These are phyloP conservation scores for Saguinus imperator DNA, from an alignment of 2,113 vertebrate genomes.

Conservation along the genomic window DNA sequence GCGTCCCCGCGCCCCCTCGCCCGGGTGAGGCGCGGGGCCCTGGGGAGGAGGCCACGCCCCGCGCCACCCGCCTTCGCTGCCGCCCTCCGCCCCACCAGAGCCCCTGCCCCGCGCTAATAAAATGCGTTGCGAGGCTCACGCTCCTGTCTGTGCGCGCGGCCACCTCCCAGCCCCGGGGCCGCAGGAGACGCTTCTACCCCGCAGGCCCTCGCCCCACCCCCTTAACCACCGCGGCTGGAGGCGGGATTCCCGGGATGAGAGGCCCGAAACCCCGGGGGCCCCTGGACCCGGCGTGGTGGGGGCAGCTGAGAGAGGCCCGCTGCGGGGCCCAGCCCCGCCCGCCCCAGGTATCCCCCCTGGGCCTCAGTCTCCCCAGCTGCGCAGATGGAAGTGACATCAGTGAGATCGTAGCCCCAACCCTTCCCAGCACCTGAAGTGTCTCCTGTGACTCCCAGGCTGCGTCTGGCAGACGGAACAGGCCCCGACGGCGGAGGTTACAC, in stretches of 20 bases:
- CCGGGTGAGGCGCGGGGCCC: neutral
- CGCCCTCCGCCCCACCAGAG: neutral
- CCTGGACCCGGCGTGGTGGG: no score
- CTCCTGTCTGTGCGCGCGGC: neutral
- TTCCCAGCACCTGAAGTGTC: neutral
- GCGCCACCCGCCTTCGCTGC: no score
- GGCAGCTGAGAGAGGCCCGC: neutral
- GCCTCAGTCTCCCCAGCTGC: neutral
- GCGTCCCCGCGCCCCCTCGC: neutral
- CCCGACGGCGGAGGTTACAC: no score
- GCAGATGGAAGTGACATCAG: neutral
- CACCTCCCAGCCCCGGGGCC: no score
- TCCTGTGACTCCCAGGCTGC: no score
- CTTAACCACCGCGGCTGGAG: no score
- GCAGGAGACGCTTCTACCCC: neutral
- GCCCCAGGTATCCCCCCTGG: neutral
- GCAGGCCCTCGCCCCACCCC: no score
- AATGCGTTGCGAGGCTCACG: neutral
- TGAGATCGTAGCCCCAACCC: rapidly evolving
- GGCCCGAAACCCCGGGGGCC: no score
- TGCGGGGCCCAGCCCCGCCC: neutral
- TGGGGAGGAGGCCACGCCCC: neutral
- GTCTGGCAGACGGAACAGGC: neutral
- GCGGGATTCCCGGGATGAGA: no score
- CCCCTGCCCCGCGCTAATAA: constrained; percentile 47